Base-by-base conservation (phyloP, 1,140 invertebrate genomes). In the Aricia agestis region DNA sequence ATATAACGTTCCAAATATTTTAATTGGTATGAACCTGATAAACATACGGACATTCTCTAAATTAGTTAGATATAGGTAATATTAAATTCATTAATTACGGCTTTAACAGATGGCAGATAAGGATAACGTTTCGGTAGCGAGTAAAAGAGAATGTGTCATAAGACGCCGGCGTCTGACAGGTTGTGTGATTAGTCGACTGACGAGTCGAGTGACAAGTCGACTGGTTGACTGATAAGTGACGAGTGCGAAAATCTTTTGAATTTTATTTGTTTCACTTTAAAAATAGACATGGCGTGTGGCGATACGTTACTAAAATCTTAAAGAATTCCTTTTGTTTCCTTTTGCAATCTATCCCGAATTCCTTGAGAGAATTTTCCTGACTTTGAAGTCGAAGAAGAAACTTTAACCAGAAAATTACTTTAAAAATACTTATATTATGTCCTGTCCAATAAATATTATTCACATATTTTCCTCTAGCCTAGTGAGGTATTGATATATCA, bases 41-140 rank as follows among this genome's bases (percentile, higher is more conserved):
- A 63, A 63, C 59, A 63, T 0, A 63, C 59, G 59, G 18, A 25
- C 59, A 25, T 63, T 19, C 19, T 25, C 19, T 17, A 63, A 63
- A 63, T 63, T 63, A 63, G 6, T 52, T 63, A 63, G 58, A 63
- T 63, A 63, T 19, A n/a, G n/a, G n/a, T n/a, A 59, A 18, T 59
- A 59, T 18, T 18, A 63, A 25, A 19, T 63, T 63, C 59, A 63
- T 63, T 63, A 63, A 63, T 63, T 63, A 6, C 59, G 6, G 58
- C 17, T 67, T 41, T 6, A 66, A 67, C 31, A 11, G 66, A 41
- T 63, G 7, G 59, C 2, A 63, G 59, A 63, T 61, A 61, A 19
- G 9, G 42, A 45, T 52, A 52, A 15, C 45, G 11, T 36, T 59
- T 18, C 59, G 59, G 59, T 63, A 63, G 59, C 9, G 59, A 19